Evolutionary conservation across 2,797 vertebrate species (phyloP).

Genomic region (Phoebastria nigripes): DNA sequence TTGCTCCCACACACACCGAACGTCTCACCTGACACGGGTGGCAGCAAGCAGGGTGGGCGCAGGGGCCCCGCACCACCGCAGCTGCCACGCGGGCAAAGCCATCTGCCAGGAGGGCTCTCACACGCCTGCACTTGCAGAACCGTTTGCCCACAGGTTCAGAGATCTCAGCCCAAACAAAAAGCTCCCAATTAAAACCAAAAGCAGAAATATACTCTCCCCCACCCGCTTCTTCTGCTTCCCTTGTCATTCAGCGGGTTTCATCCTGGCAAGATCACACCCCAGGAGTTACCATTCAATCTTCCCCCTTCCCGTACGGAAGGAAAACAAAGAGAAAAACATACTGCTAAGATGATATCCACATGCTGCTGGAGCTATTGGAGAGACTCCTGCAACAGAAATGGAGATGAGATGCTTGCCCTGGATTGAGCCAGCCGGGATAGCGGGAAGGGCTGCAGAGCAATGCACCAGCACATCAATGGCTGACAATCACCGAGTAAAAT

Average conservation of each 20-base stretch:
- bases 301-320: background rate
- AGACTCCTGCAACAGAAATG: background rate
- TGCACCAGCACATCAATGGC: background rate
- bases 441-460: background rate
- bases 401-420: background rate
- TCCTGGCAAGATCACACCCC: background rate
- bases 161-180: background rate
- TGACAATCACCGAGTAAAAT: background rate
- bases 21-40: fast-evolving
- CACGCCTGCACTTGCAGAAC: background rate
- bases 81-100: background rate
- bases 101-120: background rate
- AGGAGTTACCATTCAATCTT: background rate
- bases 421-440: background rate
- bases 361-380: background rate
- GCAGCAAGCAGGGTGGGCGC: fast-evolving
- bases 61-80: background rate
- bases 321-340: background rate
- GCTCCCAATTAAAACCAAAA: background rate
- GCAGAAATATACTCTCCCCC: background rate
- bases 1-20: background rate
- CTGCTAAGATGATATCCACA: too few species aligned
- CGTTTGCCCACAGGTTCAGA: background rate
- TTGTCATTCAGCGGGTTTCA: background rate
- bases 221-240: background rate